Base-by-base conservation (phyloP, 2,888 invertebrate genomes). In the Leptopilina drosophilae region DNA sequence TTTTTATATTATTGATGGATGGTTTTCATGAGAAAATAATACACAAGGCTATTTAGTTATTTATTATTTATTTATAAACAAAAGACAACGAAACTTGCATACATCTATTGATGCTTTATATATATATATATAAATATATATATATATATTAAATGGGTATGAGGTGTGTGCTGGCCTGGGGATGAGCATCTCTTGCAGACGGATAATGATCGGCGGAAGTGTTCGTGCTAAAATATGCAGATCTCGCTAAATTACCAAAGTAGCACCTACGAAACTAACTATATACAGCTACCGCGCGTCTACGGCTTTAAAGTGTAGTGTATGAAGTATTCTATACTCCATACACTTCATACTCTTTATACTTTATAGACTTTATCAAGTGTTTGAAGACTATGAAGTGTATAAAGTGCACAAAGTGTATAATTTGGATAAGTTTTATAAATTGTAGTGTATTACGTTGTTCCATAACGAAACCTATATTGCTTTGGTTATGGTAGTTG, bases 171-270 rank as follows among this genome's bases (percentile, higher is more conserved):
- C 81, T 77, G 64, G 82, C 40, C 49, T 64, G 73, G 84, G 85
- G 85, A 84, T 87, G 88, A 82, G 81, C 82, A 81, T 80, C 80
- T 80, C 80, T 80, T 78, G 81, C 82, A 81, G 76, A 77, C 85
- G 89, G 90, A 91, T 91, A 91, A 91, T 89, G 89, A 91, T 91
- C 91, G 90, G 85, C 90, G 91, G 90, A 91, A 91, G 91, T 89
- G 90, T 89, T 90, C 91, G 91, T 89, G 91, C 87, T 90, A 91
- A 91, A 91, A 91, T 91, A 91, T 91, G 91, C 91, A 91, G 90
- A 90, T 90, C 89, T 89, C 81, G 88, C 84, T 88, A 88, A 90
- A 90, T 90, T 90, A 89, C 90, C 88, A 83, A 87, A 88, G 87
- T 87, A 87, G 87, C 89, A 87, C 87, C 88, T 88, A 88, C 84